Conservation (phyloP, 2,888 invertebrate genomes). For the Atrina japonica region DNA sequence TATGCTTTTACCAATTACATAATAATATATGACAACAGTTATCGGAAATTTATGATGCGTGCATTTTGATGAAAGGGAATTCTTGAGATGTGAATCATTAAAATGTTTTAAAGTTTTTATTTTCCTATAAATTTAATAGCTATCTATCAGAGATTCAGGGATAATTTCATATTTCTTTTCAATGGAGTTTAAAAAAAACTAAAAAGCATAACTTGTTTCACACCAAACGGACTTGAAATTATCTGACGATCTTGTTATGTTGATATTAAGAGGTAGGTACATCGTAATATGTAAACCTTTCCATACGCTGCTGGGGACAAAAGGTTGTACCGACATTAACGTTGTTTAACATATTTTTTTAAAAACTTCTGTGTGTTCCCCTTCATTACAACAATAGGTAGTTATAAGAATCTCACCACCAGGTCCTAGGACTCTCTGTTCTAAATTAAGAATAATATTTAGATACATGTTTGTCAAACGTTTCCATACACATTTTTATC, state of each 20-base stretch:
- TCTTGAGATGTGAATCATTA: no score
- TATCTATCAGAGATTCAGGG: no score
- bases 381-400: slow-evolving; percentile 83
- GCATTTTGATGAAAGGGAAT: no score
- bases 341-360: slow-evolving; percentile 82
- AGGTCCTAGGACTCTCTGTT: slow-evolving; percentile 82
- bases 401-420: slow-evolving; percentile 83
- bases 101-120: no score
- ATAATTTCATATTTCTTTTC: neutral
- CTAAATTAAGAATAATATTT: no score
- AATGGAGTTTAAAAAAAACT: neutral
- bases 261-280: no score
- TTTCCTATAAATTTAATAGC: no score
- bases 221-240: neutral
- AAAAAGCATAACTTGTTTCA: neutral
- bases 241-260: neutral
- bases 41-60: no score
- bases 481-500: no score
- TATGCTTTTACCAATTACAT: no score
- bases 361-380: slow-evolving; percentile 81
- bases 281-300: no score
- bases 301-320: slow-evolving; percentile 80
- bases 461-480: neutral
- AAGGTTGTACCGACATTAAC: slow-evolving; percentile 83
- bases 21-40: no score